Percentiles rank a stretch among this genome's conserved stretches.
phyloP scores from a whole-genome alignment of 1,140 invertebrate species.

The Lepidotrigona ventralis region DNA sequence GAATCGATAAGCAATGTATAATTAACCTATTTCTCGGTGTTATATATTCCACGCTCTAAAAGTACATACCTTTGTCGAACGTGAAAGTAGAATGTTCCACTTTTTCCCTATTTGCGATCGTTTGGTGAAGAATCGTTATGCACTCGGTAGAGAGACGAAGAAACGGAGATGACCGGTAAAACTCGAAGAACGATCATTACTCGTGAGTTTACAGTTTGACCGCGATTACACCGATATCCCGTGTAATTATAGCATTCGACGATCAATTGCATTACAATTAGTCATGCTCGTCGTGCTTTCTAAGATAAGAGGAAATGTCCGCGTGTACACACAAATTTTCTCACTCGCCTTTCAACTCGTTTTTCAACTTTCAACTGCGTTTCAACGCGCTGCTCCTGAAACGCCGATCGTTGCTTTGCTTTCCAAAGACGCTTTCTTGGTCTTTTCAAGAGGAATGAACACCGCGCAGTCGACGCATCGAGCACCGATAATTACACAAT shows the following conservation, averaged over 20 bases:
- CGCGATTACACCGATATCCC: constrained; percentile 13
- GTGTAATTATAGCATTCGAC: constrained; percentile 13
- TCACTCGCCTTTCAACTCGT: constrained; percentile 9
- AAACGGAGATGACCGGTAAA: not conserved
- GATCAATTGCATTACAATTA: constrained; percentile 42
- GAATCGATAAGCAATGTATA: not conserved
- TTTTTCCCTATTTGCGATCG: constrained; percentile 39
- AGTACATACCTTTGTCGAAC: constrained; percentile 37
- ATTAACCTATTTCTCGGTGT: constrained; percentile 11
- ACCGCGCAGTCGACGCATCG: not conserved
- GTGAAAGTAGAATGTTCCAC: constrained; percentile 50
- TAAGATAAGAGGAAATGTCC: not conserved
- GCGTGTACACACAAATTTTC: not conserved
- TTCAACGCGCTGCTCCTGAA: constrained; percentile 13
- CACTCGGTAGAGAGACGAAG: not conserved
- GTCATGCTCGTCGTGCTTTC: not conserved
- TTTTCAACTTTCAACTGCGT: constrained; percentile 13
- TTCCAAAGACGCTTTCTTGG: not conserved
- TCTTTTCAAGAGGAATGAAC: not conserved
- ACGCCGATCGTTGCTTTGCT: not conserved
- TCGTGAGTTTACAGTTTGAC: not conserved
- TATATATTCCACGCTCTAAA: constrained; percentile 18
- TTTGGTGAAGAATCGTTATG: constrained; percentile 17
- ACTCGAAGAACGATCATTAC: not conserved
- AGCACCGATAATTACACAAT: constrained; percentile 10